These are phyloP conservation scores for Dugesia japonica DNA, from an alignment of 2,888 invertebrate genomes.

Conservation along the genomic window DNA sequence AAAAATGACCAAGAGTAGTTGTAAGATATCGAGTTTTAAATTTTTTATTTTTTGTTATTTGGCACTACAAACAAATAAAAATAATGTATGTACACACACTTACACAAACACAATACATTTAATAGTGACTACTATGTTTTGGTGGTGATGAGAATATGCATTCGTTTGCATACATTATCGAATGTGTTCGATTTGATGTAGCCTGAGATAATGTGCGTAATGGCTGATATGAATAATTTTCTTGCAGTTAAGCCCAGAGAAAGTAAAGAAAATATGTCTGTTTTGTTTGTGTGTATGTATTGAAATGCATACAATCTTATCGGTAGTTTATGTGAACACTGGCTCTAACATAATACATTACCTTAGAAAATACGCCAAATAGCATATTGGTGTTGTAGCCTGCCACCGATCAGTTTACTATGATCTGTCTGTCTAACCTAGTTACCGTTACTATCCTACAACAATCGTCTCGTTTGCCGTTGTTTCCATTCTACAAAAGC, in stretches of 20 bases:
- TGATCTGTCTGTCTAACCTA: conserved; percentile 16
- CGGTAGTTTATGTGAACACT: not conserved
- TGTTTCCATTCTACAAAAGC: conserved; percentile 20
- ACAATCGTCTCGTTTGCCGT: conserved; percentile 20
- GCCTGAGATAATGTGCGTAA: not conserved
- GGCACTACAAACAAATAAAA: not conserved
- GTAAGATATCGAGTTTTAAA: conserved; percentile 12
- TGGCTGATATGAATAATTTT: conserved; percentile 3
- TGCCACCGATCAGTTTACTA: conserved; percentile 11
- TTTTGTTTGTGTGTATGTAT: not conserved
- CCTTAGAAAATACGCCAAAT: conserved; percentile 12
- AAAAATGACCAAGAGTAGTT: not conserved
- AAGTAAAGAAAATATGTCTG: not conserved
- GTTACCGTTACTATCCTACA: conserved; percentile 20
- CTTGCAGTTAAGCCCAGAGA: not conserved
- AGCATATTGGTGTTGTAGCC: conserved; percentile 17
- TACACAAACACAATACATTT: not conserved
- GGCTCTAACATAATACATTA: not conserved
- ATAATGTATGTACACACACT: not conserved
- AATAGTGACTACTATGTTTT: not conserved
- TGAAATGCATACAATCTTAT: not conserved
- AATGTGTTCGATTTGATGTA: not conserved
- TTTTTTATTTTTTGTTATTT: not conserved
- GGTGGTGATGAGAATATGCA: not conserved
- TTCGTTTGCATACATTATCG: not conserved